phyloP scores from a whole-genome alignment of 30 jellyfish, hydroid and myxozoan species.

The Aurelia sp. region DNA sequence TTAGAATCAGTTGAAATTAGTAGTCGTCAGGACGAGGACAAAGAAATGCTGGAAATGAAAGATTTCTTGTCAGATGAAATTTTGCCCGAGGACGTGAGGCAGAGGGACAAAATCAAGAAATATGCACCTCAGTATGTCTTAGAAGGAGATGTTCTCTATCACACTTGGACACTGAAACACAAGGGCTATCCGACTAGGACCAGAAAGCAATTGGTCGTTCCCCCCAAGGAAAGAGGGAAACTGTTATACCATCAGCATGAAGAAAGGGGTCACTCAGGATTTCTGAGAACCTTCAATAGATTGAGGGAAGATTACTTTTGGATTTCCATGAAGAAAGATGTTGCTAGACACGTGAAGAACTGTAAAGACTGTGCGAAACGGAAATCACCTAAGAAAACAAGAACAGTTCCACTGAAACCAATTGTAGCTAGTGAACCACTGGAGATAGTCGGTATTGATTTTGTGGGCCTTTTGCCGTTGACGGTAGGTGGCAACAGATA shows the following conservation, averaged over 20 bases:
- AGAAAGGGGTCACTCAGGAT: conserved; percentile 36
- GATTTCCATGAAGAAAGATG: conserved; percentile 27
- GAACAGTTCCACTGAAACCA: conserved; percentile 29
- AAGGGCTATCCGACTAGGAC: conserved; percentile 12
- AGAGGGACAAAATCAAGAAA: neutral
- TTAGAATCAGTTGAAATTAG: conserved; percentile 16
- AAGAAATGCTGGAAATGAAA: conserved; percentile 3
- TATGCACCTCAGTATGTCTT: neutral
- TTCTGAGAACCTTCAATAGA: conserved; percentile 13
- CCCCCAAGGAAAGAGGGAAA: conserved; percentile 23
- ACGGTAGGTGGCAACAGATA: conserved; percentile 39
- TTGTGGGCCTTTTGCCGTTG: conserved; percentile 69
- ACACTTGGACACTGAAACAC: conserved; percentile 8
- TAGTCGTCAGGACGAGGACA: conserved; percentile 14
- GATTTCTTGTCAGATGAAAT: conserved; percentile 22
- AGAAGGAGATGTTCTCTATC: conserved; percentile 47
- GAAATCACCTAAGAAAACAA: conserved; percentile 17
- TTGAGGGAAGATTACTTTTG: conserved; percentile 33
- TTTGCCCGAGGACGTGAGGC: neutral
- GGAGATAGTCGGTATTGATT: conserved; percentile 48
- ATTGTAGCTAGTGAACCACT: conserved; percentile 27
- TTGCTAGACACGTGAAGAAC: neutral
- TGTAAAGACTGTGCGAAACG: conserved; percentile 43
- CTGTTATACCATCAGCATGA: conserved; percentile 27
- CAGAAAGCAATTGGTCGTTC: conserved; percentile 55